phyloP scores from a whole-genome alignment of 2,113 vertebrate genomes.

The Equus quagga region DNA sequence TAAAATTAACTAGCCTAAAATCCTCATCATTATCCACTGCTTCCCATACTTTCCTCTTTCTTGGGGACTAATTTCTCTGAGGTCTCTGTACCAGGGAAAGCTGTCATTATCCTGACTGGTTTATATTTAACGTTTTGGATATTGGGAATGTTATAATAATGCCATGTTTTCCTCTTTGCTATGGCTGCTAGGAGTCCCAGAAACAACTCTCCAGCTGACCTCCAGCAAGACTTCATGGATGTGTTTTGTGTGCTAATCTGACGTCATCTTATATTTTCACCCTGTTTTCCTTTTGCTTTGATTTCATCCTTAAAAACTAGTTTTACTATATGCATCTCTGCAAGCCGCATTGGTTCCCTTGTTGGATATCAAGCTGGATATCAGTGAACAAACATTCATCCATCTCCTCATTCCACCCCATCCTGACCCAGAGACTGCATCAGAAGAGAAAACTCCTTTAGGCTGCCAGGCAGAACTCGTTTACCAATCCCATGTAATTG shows the following conservation, averaged over 20 bases:
- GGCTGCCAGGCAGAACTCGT: not conserved
- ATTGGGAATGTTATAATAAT: not conserved
- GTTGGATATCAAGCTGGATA: not conserved
- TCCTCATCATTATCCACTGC: too few relatives aligned
- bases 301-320: not conserved
- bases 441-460: not conserved
- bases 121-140: not conserved
- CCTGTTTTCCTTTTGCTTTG: slow-evolving; percentile 5
- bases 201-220: not conserved
- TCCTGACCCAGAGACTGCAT: not conserved
- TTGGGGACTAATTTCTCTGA: not conserved
- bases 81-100: not conserved
- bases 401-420: not conserved
- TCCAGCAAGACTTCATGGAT: not conserved
- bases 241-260: not conserved
- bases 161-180: not conserved
- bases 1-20: too few relatives aligned
- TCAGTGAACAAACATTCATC: not conserved
- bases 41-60: not conserved
- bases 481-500: not conserved
- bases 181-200: not conserved
- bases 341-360: not conserved
- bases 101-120: not conserved
- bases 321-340: not conserved
- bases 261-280: not conserved